A percentile compares a stretch with the other conserved stretches of the same genome.
These are phyloP conservation scores for Xenopus borealis DNA, from an alignment of 2,113 vertebrate species.

Conservation along the genomic window DNA sequence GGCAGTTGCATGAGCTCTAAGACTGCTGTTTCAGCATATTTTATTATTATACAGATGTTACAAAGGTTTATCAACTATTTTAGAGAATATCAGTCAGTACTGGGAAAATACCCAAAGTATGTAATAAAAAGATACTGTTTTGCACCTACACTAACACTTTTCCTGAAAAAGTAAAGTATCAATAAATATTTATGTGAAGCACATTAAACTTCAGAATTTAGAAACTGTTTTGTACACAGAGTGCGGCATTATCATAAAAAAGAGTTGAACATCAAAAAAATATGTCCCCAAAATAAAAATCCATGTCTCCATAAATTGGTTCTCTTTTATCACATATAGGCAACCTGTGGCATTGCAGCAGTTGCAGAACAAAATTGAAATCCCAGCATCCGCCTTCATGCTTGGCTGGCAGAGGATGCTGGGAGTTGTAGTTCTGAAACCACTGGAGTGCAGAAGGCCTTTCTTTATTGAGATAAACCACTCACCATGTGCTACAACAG, in stretches of 20 bases:
- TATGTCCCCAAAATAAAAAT: neutral
- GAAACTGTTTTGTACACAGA: constrained; percentile 12
- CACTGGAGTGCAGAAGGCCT: neutral
- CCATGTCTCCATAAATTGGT: neutral
- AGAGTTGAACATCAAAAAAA: neutral
- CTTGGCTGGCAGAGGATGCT: neutral
- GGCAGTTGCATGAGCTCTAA: too few species aligned
- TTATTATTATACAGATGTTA: too few species aligned
- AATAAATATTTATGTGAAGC: constrained; percentile 8
- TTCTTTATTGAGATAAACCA: neutral
- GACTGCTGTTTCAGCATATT: too few species aligned
- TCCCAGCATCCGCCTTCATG: neutral
- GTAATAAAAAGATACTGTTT: too few species aligned
- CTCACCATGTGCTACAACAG: neutral
- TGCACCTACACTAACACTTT: too few species aligned
- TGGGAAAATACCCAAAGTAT: too few species aligned
- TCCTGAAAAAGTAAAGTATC: too few species aligned
- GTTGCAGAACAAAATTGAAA: neutral
- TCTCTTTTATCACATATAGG: too few species aligned
- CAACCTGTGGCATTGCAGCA: neutral
- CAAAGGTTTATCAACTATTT: too few species aligned
- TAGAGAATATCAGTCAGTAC: too few species aligned
- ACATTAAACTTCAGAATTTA: constrained; percentile 16
- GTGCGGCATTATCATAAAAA: neutral
- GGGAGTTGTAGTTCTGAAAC: neutral